Evolutionary conservation across 2,113 vertebrate genomes (phyloP).

Genomic region (Oncorhynchus masou): DNA sequence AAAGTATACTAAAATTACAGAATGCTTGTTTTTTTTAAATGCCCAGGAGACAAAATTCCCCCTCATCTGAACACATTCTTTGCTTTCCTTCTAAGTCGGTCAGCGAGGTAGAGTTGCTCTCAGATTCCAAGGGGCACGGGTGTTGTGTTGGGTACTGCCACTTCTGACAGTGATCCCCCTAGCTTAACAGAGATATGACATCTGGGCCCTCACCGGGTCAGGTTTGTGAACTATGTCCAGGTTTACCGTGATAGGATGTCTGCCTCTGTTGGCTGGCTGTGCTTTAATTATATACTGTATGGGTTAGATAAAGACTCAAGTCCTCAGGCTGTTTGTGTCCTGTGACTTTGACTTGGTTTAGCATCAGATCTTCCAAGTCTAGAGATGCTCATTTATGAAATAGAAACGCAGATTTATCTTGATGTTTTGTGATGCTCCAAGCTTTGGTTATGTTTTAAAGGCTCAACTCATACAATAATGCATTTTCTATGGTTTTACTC

Average conservation of each 20-base stretch:
- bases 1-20: slow-evolving; percentile 58
- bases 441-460: too few species aligned
- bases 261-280: slow-evolving; percentile 4
- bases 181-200: slow-evolving; percentile 42
- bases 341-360: slow-evolving; percentile 4
- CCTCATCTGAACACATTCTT: background rate
- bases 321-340: slow-evolving; percentile 1
- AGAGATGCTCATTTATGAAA: too few species aligned
- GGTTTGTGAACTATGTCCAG: slow-evolving; percentile 37
- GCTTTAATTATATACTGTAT: slow-evolving; percentile 18
- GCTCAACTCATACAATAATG: too few species aligned
- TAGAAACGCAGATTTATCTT: too few species aligned
- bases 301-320: slow-evolving; percentile 21
- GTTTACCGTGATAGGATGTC: slow-evolving; percentile 44
- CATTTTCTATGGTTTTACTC: too few species aligned
- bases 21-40: slow-evolving; percentile 38
- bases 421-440: too few species aligned
- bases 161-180: slow-evolving; percentile 50
- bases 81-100: slow-evolving; percentile 48
- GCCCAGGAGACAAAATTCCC: slow-evolving; percentile 58
- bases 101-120: slow-evolving; percentile 54
- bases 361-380: slow-evolving; percentile 2
- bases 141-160: slow-evolving; percentile 44
- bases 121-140: slow-evolving; percentile 38
- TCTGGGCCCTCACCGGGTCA: slow-evolving; percentile 42